Percentiles rank a stretch among this genome's conserved stretches.
Conservation (phyloP, 2,888 invertebrate genomes). For the Fragum sueziense region DNA sequence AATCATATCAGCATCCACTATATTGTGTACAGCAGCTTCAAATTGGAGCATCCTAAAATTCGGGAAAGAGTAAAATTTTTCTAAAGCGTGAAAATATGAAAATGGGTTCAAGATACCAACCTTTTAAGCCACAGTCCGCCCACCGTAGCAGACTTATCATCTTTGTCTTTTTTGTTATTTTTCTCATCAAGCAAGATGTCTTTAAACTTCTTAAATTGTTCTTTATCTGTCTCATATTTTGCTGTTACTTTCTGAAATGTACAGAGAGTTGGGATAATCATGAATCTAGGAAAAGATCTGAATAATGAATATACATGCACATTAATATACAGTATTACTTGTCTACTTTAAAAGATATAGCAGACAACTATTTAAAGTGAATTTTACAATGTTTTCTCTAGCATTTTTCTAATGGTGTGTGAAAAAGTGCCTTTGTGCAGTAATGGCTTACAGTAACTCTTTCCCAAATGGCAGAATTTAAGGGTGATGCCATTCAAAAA, state of each 20-base stretch:
- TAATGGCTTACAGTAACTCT: background rate
- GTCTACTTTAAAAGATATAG: background rate
- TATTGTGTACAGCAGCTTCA: too few relatives aligned
- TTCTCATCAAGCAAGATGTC: conserved; percentile 51
- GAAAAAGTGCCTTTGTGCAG: background rate
- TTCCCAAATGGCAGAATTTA: too few relatives aligned
- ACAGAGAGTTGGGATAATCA: too few relatives aligned
- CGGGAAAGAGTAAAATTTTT: too few relatives aligned
- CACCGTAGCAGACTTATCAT: conserved; percentile 54
- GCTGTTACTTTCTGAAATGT: conserved; percentile 47
- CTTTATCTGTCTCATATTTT: conserved; percentile 54
- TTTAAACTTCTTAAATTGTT: conserved; percentile 38
- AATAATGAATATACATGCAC: background rate
- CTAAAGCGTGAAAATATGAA: too few relatives aligned
- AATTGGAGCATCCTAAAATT: too few relatives aligned
- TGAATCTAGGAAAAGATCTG: background rate
- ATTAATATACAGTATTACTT: background rate
- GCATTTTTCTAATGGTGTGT: background rate
- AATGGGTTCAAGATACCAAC: too few relatives aligned
- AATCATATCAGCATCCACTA: too few relatives aligned
- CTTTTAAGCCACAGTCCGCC: conserved; percentile 58
- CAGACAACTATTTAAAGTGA: background rate
- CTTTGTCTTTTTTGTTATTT: conserved; percentile 48
- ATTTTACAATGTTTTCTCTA: background rate
- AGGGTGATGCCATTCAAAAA: too few relatives aligned